These are phyloP conservation scores for Chrysolina americana DNA, from an alignment of 2,888 invertebrate genomes.

Conservation along the genomic window DNA sequence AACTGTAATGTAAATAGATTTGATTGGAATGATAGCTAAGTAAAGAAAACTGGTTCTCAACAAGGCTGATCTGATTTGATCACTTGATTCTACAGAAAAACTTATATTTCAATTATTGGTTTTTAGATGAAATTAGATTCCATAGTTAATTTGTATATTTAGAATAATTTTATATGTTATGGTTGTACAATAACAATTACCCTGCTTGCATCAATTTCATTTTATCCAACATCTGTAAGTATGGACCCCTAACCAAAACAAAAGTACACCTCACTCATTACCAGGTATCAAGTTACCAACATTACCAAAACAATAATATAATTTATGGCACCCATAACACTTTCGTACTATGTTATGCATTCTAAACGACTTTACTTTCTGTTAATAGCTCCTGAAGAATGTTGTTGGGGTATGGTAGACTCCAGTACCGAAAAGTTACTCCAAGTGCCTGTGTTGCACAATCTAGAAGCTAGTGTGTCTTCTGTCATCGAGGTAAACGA, in stretches of 20 bases:
- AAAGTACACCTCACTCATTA: constrained; percentile 28
- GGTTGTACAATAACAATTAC: too few relatives aligned
- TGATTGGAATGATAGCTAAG: too few relatives aligned
- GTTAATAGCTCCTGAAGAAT: constrained; percentile 63
- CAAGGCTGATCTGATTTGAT: too few relatives aligned
- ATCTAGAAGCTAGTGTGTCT: constrained; percentile 60
- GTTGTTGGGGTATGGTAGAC: constrained; percentile 71
- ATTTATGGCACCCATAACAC: constrained; percentile 33
- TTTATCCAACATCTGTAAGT: neutral
- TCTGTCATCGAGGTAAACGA: constrained; percentile 34
- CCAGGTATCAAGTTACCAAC: constrained; percentile 37
- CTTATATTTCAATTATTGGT: too few relatives aligned
- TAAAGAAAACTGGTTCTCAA: too few relatives aligned
- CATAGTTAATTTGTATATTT: too few relatives aligned
- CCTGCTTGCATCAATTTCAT: neutral
- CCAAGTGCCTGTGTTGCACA: constrained; percentile 68
- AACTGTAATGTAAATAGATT: too few relatives aligned
- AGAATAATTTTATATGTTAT: too few relatives aligned
- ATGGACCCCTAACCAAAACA: constrained; percentile 35
- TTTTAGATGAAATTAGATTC: too few relatives aligned
- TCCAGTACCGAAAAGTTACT: constrained; percentile 70
- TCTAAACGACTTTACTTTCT: constrained; percentile 48
- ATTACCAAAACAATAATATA: constrained; percentile 24
- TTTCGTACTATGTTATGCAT: constrained; percentile 47
- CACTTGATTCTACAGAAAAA: too few relatives aligned